Percentiles rank a stretch among this genome's conserved stretches.
Evolutionary conservation across 2,797 vertebrate genomes (phyloP).

Genomic region (Xenops minutus): DNA sequence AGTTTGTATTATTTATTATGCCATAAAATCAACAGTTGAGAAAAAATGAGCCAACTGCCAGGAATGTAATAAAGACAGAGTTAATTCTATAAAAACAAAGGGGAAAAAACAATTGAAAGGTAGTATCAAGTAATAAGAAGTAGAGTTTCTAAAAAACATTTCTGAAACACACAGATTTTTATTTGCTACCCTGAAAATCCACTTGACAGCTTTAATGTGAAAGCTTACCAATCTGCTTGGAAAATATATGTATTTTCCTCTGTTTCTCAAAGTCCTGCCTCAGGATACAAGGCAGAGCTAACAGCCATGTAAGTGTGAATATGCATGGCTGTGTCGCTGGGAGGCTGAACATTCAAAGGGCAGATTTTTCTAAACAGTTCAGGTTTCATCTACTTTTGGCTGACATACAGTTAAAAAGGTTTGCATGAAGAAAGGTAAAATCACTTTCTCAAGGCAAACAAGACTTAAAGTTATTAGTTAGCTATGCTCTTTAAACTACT

Average conservation of each 20-base stretch:
- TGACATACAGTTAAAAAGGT: background rate
- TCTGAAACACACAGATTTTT: background rate
- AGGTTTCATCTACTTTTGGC: constrained; percentile 14
- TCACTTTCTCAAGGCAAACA: background rate
- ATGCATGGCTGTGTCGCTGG: constrained; percentile 7
- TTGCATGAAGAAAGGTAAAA: background rate
- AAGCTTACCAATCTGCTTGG: constrained; percentile 31
- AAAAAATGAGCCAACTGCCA: constrained; percentile 7
- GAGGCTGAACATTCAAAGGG: constrained; percentile 32
- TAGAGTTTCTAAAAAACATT: constrained; percentile 12
- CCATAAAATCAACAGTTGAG: constrained; percentile 29
- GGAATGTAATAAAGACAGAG: constrained; percentile 22
- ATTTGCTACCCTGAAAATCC: constrained; percentile 55
- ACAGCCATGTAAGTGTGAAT: constrained; percentile 39
- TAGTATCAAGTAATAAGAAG: background rate
- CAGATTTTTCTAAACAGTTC: constrained; percentile 11
- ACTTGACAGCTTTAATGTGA: constrained; percentile 46
- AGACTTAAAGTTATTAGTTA: background rate
- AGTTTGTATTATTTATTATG: constrained; percentile 35
- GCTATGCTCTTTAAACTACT: background rate
- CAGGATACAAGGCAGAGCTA: constrained; percentile 33
- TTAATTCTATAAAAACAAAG: background rate
- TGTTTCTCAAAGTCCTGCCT: constrained; percentile 42
- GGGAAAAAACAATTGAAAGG: background rate
- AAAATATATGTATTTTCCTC: constrained; percentile 35